Conservation (phyloP, 2,113 vertebrate species). For the Pelusios castaneus region DNA sequence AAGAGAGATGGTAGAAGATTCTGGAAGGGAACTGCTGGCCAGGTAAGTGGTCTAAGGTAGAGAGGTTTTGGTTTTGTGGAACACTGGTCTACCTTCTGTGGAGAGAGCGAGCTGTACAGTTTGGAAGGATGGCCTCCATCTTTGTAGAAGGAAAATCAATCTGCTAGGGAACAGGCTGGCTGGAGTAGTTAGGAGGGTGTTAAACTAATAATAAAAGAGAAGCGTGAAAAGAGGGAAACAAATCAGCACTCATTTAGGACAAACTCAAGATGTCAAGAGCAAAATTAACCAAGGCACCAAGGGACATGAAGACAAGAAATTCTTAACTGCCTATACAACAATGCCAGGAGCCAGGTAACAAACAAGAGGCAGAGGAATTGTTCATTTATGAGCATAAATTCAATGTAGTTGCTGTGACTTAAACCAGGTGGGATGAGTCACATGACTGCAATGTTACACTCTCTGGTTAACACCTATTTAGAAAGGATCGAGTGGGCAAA, state of each 20-base stretch:
- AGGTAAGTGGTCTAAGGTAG: rapidly evolving
- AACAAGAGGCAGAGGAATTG: conserved; percentile 17
- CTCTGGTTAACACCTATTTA: background rate
- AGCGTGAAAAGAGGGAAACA: conserved; percentile 2
- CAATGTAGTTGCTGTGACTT: conserved; percentile 13
- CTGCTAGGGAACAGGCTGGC: background rate
- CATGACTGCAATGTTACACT: conserved; percentile 23
- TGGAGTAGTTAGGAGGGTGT: background rate
- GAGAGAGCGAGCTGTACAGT: background rate
- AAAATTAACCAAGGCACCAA: conserved; percentile 18
- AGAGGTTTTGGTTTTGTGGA: rapidly evolving
- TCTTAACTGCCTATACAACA: conserved; percentile 23
- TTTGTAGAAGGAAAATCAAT: conserved; percentile 4
- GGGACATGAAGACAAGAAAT: conserved; percentile 26
- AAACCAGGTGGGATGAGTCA: background rate
- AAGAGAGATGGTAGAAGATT: background rate
- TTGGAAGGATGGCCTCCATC: background rate
- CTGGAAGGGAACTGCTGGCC: background rate
- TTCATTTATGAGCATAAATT: conserved; percentile 32
- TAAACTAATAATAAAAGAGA: conserved; percentile 25
- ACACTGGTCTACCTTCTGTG: background rate
- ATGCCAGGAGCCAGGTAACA: conserved; percentile 1
- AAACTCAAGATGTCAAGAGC: conserved; percentile 37
- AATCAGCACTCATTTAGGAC: conserved; percentile 4
- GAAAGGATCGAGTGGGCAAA: conserved; percentile 18